Conservation (phyloP, 2,797 vertebrate species). For the Epinephelus coioides region DNA sequence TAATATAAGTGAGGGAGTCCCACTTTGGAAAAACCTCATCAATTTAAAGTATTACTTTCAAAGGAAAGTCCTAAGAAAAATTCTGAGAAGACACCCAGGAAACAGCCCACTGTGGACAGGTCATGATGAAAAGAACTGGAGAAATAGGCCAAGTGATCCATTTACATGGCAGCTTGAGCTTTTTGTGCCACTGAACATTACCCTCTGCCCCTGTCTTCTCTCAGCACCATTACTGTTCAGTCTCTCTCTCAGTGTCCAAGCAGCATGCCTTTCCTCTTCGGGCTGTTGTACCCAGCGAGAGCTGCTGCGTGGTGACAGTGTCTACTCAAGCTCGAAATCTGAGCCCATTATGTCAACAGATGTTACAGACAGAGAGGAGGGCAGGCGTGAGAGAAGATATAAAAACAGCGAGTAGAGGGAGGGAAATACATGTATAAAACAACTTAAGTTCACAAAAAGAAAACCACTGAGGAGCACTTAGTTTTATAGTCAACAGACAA, state of each 20-base stretch:
- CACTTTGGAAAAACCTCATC: constrained; percentile 7
- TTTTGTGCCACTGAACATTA: constrained; percentile 74
- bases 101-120: constrained; percentile 29
- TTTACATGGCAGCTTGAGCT: constrained; percentile 74
- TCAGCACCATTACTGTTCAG: constrained; percentile 46
- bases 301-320: constrained; percentile 59
- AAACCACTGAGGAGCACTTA: constrained; percentile 25
- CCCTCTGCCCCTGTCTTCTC: constrained; percentile 53
- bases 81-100: constrained; percentile 22
- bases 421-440: constrained; percentile 31
- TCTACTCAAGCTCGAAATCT: constrained; percentile 84
- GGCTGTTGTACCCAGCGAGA: constrained; percentile 49
- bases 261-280: constrained; percentile 70
- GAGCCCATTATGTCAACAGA: constrained; percentile 85
- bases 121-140: constrained; percentile 38
- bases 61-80: constrained; percentile 34
- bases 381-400: constrained; percentile 56
- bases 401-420: constrained; percentile 24
- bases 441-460: constrained; percentile 12
- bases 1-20: not conserved
- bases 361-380: constrained; percentile 75
- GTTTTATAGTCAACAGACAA: constrained; percentile 9
- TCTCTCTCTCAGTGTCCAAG: constrained; percentile 47
- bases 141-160: constrained; percentile 67
- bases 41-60: constrained; percentile 31